Base-by-base conservation (phyloP, 2,888 invertebrate genomes). In the Drosophila borealis region DNA sequence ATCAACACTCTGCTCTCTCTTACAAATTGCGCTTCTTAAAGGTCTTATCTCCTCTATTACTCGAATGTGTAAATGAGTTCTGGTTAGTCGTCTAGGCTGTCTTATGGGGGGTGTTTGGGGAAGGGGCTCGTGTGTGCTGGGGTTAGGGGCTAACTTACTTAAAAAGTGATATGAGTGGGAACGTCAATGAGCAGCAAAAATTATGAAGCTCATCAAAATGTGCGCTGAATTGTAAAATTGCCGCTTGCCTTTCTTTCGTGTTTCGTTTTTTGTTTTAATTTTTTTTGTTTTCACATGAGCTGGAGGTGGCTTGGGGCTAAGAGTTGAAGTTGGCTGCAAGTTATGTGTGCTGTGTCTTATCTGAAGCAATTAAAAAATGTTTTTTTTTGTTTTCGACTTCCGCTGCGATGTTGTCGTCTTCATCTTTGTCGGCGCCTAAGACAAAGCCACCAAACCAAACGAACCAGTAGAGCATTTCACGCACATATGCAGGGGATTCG, bases 201-300 rank as follows among this genome's bases (percentile, higher is more conserved):
- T 85, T 82, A 85, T 82, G 85, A 74, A 82, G 85, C 83, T 81
- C 83, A 85, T 83, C 85, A 82, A 79, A 86, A 86, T 85, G 85
- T 86, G 88, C 88, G 81, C 84, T 90, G 90, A 90, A 89, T 89
- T 90, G 89, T 90, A 84, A 89, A 89, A 89, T 88, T 88, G 79
- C 70, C 85, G 72, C 77, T 66, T 76, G 78, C 50, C 64, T 65
- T 74, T 71, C 62, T 55, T 63, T 60, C 9, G 37, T 25, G 33
- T 34, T 55, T 41, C 11, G 2, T 34, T 60, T 53, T 14, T 34
- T 25, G 51, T 39, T 36, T 37, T 10, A 53, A 44, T 39, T 60
- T 19, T 44, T 6, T 50, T 46, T 60, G 29, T 19, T 51, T 41
- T 36, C 42, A 29, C 37, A 49, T 39, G 29, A 59, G 41, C 29